Evolutionary conservation across 2,888 invertebrate species (phyloP), one percentile per base, ranked within the genome.

Genomic region (Mylabris sibirica): DNA sequence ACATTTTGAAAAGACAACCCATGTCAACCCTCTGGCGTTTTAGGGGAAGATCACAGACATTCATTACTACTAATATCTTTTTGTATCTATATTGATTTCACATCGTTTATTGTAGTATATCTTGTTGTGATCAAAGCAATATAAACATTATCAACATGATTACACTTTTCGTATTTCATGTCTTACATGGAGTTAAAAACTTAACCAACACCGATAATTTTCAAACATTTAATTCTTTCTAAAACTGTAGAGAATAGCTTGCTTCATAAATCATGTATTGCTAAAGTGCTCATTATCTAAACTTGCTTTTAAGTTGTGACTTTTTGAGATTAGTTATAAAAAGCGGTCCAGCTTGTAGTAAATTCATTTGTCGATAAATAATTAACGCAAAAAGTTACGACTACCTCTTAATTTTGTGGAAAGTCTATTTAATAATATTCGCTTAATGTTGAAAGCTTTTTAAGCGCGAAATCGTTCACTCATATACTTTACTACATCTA

Each of bases 381-480:
- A 70, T 67, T 64, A 70, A 64, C 14, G 22, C 41, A 41, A 60
- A 34, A 70, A 63, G 60, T 64, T 67, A 63, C 72, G 73, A 75
- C 68, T 64, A 67, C 66, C 69, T 68, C 68, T 73, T 72, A 72
- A 75, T 75, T 72, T 72, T 60, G 66, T 59, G 53, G 66, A 70
- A 69, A 72, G 70, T 67, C 69, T 69, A 68, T 75, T 73, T 73
- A 73, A 74, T 74, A 74, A 76, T 72, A 77, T 73, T 75, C 70
- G 68, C 68, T 22, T 53, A 34, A 65, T 70, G 74, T 72, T 78
- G 76, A 79, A 78, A 79, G 78, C 78, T 78, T 79, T 78, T 77
- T 77, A 76, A 78, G 78, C 76, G 75, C 72, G 72, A 79, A 79
- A 79, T 78, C 75, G 75, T 75, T 76, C 74, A 60, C 65, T 70